These are phyloP conservation scores for Dromococcyx pavoninus DNA, from an alignment of 2,797 vertebrate species.

Conservation along the genomic window DNA sequence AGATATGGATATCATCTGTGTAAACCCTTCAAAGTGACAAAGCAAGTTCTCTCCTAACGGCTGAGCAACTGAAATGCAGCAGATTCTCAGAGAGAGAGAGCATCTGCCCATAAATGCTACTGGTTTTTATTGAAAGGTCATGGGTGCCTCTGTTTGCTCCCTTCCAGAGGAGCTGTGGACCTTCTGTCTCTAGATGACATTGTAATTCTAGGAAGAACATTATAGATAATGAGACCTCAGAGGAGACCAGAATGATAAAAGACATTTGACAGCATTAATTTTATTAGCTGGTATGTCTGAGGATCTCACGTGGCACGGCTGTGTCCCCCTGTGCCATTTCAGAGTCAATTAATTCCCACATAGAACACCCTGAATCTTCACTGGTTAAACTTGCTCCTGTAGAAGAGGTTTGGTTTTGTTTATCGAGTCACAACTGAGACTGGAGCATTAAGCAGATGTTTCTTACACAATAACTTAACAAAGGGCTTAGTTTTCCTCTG, in stretches of 20 bases:
- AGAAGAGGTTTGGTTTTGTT: background rate
- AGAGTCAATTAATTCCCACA: background rate
- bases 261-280: background rate
- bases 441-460: too few species aligned
- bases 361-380: background rate
- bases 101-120: rapidly evolving
- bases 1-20: rapidly evolving
- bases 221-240: background rate
- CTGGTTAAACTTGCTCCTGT: background rate
- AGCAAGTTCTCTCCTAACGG: background rate
- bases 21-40: background rate
- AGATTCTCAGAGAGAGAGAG: background rate
- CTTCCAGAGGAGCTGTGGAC: background rate
- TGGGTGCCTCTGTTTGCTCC: background rate
- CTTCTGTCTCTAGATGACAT: background rate
- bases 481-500: background rate
- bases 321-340: background rate
- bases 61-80: background rate
- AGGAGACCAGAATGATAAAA: background rate
- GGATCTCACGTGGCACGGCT: background rate
- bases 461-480: background rate
- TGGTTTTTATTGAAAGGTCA: background rate
- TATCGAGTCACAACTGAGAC: background rate
- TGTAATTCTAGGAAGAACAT: background rate
- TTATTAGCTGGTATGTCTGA: background rate